Percentiles rank a stretch among this genome's conserved stretches.
Evolutionary conservation across 1,140 invertebrate species (phyloP).

Genomic region (Magallana gigas): DNA sequence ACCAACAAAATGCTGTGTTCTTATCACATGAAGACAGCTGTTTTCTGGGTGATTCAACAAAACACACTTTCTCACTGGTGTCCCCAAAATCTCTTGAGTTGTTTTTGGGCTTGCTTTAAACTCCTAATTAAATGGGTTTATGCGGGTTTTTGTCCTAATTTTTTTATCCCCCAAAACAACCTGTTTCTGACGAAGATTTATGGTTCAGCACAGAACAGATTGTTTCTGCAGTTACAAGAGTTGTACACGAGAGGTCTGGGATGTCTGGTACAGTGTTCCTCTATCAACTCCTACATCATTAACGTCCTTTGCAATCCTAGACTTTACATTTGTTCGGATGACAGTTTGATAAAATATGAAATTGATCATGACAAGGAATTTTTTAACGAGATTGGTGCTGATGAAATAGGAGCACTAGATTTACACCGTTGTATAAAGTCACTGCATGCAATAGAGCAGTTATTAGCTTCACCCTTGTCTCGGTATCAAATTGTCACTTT

Average conservation of each 20-base stretch:
- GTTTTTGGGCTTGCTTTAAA: background rate
- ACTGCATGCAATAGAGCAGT: background rate
- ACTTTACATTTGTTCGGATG: background rate
- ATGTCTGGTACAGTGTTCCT: background rate
- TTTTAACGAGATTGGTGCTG: background rate
- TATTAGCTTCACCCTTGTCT: background rate
- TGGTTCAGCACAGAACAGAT: background rate
- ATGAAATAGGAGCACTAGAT: background rate
- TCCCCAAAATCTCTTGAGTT: background rate
- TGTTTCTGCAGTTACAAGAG: background rate
- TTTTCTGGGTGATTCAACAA: conserved; percentile 22
- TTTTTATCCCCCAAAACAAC: conserved; percentile 22
- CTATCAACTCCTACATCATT: background rate
- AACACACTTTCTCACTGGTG: background rate
- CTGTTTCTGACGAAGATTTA: conserved; percentile 9
- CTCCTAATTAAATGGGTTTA: background rate
- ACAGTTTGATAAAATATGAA: background rate
- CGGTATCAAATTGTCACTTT: background rate
- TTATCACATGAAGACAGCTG: conserved; percentile 33
- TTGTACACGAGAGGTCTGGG: background rate
- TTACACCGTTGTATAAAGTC: background rate
- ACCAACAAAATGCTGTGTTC: background rate
- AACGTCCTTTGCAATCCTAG: background rate
- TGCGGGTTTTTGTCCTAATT: background rate
- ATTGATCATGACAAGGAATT: background rate